Evolutionary conservation across 2,888 invertebrate species (phyloP).

Genomic region (Agapetus fuscipes): DNA sequence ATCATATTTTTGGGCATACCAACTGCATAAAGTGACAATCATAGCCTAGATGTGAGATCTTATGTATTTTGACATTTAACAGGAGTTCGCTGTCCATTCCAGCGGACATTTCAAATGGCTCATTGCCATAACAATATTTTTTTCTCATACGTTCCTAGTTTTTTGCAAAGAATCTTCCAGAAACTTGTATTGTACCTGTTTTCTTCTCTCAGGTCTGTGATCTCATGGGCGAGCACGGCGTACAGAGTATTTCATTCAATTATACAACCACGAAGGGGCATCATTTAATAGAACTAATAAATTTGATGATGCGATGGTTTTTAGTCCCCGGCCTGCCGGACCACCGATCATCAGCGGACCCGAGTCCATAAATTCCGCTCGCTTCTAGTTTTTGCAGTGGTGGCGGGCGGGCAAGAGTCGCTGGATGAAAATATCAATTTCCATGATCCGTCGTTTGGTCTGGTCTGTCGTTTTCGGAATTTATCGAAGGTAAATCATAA

Average conservation of each 20-base stretch:
- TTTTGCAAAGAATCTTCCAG: too few relatives aligned
- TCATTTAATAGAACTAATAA: slow-evolving; percentile 17
- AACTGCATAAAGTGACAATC: too few relatives aligned
- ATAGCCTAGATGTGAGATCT: too few relatives aligned
- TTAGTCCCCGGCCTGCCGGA: slow-evolving; percentile 11
- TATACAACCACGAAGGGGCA: slow-evolving; percentile 8
- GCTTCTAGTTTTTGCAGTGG: slow-evolving; percentile 17
- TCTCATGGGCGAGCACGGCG: too few relatives aligned
- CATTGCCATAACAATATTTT: too few relatives aligned
- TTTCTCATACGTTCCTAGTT: too few relatives aligned
- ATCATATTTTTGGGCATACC: too few relatives aligned
- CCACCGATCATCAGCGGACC: slow-evolving; percentile 16
- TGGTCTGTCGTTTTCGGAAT: slow-evolving; percentile 18
- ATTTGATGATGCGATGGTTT: slow-evolving; percentile 11
- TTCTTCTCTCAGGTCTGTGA: too few relatives aligned
- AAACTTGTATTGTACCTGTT: too few relatives aligned
- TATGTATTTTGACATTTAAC: too few relatives aligned
- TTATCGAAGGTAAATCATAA: slow-evolving; percentile 20
- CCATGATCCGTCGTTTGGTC: slow-evolving; percentile 10
- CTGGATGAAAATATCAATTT: slow-evolving; percentile 19
- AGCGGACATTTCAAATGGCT: too few relatives aligned
- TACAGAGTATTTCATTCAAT: slow-evolving; percentile 4
- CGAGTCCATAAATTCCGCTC: slow-evolving; percentile 16
- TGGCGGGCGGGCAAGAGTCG: not conserved
- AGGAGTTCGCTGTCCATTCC: too few relatives aligned